These are phyloP conservation scores for Pseudonaja textilis DNA, from an alignment of 2,113 vertebrate species.

Conservation along the genomic window DNA sequence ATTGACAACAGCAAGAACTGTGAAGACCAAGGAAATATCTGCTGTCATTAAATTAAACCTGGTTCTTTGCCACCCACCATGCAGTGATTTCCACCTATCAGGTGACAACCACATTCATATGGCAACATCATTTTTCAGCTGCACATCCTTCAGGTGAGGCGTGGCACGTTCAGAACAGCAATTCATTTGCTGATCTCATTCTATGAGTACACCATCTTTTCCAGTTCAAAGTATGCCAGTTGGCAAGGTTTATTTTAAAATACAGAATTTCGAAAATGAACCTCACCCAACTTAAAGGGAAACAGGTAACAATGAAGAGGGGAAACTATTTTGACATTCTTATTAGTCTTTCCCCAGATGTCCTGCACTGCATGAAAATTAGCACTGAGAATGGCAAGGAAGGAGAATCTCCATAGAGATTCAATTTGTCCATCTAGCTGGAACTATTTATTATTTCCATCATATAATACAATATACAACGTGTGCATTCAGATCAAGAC, in stretches of 20 bases:
- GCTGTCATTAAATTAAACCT: background rate
- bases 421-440: background rate
- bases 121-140: background rate
- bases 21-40: background rate
- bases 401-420: background rate
- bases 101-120: background rate
- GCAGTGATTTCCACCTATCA: background rate
- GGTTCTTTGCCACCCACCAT: background rate
- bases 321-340: background rate
- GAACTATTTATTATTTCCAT: background rate
- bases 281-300: background rate
- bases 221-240: background rate
- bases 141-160: background rate
- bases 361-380: background rate
- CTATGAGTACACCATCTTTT: background rate
- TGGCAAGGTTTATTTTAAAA: background rate
- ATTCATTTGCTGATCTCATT: background rate
- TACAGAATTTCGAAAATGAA: background rate
- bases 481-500: background rate
- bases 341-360: background rate
- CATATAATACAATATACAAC: background rate
- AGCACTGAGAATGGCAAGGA: background rate
- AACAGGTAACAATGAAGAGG: background rate
- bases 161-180: background rate
- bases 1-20: constrained; percentile 15